Evolutionary conservation across 2,797 vertebrate genomes (phyloP).

Genomic region (Agapornis canus): DNA sequence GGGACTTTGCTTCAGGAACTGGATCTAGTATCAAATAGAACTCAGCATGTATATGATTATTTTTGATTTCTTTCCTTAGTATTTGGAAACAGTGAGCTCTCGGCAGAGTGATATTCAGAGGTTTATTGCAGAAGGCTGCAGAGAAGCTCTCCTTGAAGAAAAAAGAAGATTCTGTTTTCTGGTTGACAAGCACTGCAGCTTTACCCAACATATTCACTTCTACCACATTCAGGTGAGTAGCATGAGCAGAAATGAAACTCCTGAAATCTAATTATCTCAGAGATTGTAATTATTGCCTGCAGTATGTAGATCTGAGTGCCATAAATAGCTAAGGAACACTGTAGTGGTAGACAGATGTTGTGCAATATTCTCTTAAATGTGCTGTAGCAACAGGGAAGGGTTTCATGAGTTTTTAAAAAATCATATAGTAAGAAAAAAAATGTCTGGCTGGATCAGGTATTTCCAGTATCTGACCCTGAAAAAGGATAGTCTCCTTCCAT

Average conservation of each 20-base stretch:
- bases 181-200: conserved; percentile 95
- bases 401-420: not conserved
- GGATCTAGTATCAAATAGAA: not conserved
- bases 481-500: not conserved
- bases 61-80: conserved; percentile 73
- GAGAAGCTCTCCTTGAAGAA: conserved; percentile 94
- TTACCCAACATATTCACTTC: conserved; percentile 83
- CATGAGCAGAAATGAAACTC: not conserved
- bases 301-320: not conserved
- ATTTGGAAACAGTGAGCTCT: conserved; percentile 87
- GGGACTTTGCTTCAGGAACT: not conserved
- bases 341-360: not conserved
- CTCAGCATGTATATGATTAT: not conserved
- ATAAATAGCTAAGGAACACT: not conserved
- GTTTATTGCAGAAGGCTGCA: conserved; percentile 93
- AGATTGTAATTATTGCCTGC: not conserved
- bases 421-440: not conserved
- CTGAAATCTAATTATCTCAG: not conserved
- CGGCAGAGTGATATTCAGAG: conserved; percentile 93
- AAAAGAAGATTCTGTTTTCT: conserved; percentile 96
- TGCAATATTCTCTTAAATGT: not conserved
- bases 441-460: not conserved
- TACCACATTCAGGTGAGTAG: conserved; percentile 89
- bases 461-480: not conserved
- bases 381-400: not conserved